Conservation (phyloP, 2,888 invertebrate genomes). For the Tubulanus polymorphus region DNA sequence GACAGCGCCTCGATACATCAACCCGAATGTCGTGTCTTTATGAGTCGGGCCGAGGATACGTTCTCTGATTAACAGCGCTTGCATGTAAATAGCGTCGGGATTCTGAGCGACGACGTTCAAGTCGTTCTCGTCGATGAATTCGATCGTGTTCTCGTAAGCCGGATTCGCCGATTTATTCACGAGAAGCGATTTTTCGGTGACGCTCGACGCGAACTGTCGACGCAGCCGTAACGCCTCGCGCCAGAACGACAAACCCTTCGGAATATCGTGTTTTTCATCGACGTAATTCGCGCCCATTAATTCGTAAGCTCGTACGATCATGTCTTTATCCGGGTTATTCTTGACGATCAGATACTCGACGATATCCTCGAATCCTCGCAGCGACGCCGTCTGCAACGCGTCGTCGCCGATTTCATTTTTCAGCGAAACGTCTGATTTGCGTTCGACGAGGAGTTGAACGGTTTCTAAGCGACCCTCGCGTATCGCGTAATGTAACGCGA, state of each 20-base stretch:
- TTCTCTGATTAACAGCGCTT: conserved; percentile 82
- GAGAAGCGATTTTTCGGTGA: conserved; percentile 17
- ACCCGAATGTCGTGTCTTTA: conserved; percentile 76
- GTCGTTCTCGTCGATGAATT: conserved; percentile 28
- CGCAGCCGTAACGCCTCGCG: conserved; percentile 70
- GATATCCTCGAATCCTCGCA: conserved; percentile 62
- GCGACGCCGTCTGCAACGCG: conserved; percentile 80
- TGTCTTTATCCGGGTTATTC: conserved; percentile 63
- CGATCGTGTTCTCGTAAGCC: conserved; percentile 28
- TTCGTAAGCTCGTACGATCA: conserved; percentile 81
- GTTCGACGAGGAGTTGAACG: conserved; percentile 71
- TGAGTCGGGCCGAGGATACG: conserved; percentile 80
- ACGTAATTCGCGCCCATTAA: conserved; percentile 82
- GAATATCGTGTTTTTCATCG: conserved; percentile 76
- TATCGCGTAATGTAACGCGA: conserved; percentile 90
- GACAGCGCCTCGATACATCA: conserved; percentile 58
- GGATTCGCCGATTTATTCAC: conserved; percentile 19
- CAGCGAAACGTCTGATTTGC: conserved; percentile 70
- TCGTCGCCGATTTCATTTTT: conserved; percentile 80
- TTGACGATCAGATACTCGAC: conserved; percentile 64
- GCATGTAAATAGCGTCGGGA: conserved; percentile 57
- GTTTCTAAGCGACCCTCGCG: conserved; percentile 69
- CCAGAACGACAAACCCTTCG: conserved; percentile 59
- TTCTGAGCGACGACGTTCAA: conserved; percentile 24
- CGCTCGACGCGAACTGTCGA: too few species aligned